A percentile compares a stretch with the other conserved stretches of the same genome.
Conservation (phyloP, 2,888 invertebrate species). For the Cylloceria caligata region DNA sequence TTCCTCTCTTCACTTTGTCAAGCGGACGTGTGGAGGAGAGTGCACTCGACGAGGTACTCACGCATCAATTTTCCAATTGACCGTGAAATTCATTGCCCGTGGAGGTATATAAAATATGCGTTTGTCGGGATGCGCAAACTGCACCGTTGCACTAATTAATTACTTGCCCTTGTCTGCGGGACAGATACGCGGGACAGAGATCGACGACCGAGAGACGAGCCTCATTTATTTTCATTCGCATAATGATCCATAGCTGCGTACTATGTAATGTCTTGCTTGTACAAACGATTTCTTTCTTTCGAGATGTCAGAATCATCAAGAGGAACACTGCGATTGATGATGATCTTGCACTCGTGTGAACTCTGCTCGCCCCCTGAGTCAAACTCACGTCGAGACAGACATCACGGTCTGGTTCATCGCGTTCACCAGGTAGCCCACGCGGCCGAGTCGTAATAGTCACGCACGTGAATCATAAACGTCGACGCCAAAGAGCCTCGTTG, state of each 20-base stretch:
- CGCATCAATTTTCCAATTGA: slow-evolving; percentile 58
- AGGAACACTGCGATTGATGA: slow-evolving; percentile 29
- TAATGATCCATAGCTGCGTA: not conserved
- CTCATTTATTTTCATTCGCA: slow-evolving; percentile 11
- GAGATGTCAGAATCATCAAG: not conserved
- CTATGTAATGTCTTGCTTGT: slow-evolving; percentile 18
- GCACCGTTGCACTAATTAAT: slow-evolving; percentile 58
- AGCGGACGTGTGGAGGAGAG: slow-evolving; percentile 9
- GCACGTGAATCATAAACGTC: slow-evolving; percentile 35
- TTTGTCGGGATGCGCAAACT: slow-evolving; percentile 23
- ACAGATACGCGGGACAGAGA: slow-evolving; percentile 8
- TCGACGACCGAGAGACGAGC: not conserved
- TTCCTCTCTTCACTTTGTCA: not conserved
- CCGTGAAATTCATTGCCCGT: slow-evolving; percentile 58
- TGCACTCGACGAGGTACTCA: slow-evolving; percentile 35
- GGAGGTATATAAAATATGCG: slow-evolving; percentile 14
- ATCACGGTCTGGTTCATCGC: slow-evolving; percentile 41
- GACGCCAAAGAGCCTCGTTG: not conserved
- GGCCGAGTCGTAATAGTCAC: slow-evolving; percentile 32
- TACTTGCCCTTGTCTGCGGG: slow-evolving; percentile 16
- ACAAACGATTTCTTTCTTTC: slow-evolving; percentile 19
- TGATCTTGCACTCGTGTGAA: not conserved
- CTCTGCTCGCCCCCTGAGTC: slow-evolving; percentile 5
- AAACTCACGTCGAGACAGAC: slow-evolving; percentile 24
- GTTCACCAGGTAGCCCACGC: slow-evolving; percentile 41